Evolutionary conservation across 1,140 invertebrate genomes (phyloP), one percentile per base, ranked within the genome.

Genomic region (Propsilocerus akamusi): DNA sequence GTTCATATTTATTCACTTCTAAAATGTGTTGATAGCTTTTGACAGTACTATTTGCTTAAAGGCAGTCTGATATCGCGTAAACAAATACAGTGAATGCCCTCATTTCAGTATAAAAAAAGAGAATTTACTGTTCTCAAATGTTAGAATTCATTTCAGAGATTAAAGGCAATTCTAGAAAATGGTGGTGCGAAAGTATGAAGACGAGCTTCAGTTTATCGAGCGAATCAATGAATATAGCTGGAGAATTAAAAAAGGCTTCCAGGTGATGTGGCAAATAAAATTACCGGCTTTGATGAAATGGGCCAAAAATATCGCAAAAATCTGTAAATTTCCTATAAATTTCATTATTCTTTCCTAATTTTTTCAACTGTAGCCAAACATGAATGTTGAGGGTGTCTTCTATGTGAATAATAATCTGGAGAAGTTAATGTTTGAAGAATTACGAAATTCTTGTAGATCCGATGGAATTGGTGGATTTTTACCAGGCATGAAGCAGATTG

Each of bases 371-470:
- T 5, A 41, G 54, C 92, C 94, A 2, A 98, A 98, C 58, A 99
- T 99, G 96, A 98, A 97, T 60, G 95, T 98, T 8, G 97, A 99
- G 72, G 97, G 97, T 25, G 71, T 93, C 12, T 99, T 99, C 70
- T 99, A 97, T 71, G 94, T 98, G 0, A 99, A 99, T 67, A 74
- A 78, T 51, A 77, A 77, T 24, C 69, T 99, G 51, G 95, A 99
- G 67, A 85, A 83, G 57, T 70, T 99, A 1, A 99, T 99, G 95
- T 85, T 99, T 60, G 95, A 99, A 51, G 97, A 99, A 63, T 68
- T 99, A 41, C 74, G 80, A 54, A 93, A 96, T 68, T 74, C 91
- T 0, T 94, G 89, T 64, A 73, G 82, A 30, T 85, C 87, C 20
- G 90, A 87, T 7, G 79, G 79, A 62, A 72, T 90, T 28, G 96